Conservation (phyloP, 1,140 invertebrate genomes). For the Polyergus mexicanus region DNA sequence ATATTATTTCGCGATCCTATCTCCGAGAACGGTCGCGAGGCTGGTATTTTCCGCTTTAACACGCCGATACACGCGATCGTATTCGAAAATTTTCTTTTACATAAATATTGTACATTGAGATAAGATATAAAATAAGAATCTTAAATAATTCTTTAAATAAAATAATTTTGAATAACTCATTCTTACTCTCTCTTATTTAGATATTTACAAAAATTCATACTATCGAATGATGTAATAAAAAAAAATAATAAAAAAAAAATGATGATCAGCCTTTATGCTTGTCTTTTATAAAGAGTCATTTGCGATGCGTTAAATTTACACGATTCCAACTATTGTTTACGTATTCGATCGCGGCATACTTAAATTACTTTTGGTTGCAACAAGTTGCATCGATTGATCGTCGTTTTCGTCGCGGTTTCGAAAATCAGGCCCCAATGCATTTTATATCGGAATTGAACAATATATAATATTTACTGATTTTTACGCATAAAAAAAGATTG, state of each 20-base stretch:
- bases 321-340: neutral
- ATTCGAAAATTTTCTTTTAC: neutral
- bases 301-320: neutral
- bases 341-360: neutral
- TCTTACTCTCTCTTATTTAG: too few species aligned
- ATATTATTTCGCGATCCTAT: slow-evolving; percentile 10
- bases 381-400: slow-evolving; percentile 26
- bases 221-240: neutral
- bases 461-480: neutral
- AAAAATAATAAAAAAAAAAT: neutral
- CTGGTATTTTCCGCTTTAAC: neutral
- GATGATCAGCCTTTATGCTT: neutral
- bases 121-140: neutral
- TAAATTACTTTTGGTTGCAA: neutral
- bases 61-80: too few species aligned
- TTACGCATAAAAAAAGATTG: too few species aligned
- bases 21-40: neutral
- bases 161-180: neutral
- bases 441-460: neutral
- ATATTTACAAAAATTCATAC: neutral
- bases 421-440: slow-evolving; percentile 59
- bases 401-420: slow-evolving; percentile 62
- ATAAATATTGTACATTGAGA: neutral
- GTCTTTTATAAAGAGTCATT: neutral
- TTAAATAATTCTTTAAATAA: neutral